Base-by-base conservation (phyloP, 2,888 invertebrate genomes). In the Pachydiplax longipennis region DNA sequence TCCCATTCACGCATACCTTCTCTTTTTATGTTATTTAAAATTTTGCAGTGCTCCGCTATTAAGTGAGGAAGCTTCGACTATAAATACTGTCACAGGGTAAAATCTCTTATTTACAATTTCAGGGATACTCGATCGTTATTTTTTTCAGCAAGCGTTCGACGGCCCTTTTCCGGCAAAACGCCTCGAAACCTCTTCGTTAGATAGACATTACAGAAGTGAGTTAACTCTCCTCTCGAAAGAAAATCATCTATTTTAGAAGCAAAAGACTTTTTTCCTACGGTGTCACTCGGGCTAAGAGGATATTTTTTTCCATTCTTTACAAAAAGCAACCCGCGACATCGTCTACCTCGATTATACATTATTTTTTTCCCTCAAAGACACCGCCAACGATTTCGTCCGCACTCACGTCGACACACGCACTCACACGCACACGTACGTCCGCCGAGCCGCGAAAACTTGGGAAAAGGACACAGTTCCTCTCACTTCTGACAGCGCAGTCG, bases 1-100 rank as follows among this genome's bases (percentile, higher is more conserved):
- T 31, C 25, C 2, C 73, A 31, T 31, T 31, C 73, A 73, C 25
- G 15, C 73, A 3, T 53, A 53, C 53, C 53, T 53, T 53, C 53
- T 53, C 53, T 53, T 53, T 53, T 53, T 53, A 53, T 53, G 18
- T 53, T 53, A 53, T 53, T 53, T 53, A 53, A 53, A 53, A 53
- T 53, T 73, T 73, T 73, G 25, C 73, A 10, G 73, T 73, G 73
- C 73, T 73, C 73, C 73, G 73, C 73, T 73, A 73, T 73, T 25
- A 73, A 31, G 73, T 73, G 73, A 73, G 73, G 73, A 73, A 73
- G 73, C 73, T 73, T 73, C 73, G 73, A 61, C 87, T 87, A 87
- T 58, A 61, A 87, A 87, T 87, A 87, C 87, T 87, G 87, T 87
- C 87, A 61, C 61, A 35, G 87, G 87, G 87, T 87, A 87, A 87